Conservation (phyloP, 2,797 vertebrate genomes). For the Adrianichthys oophorus region DNA sequence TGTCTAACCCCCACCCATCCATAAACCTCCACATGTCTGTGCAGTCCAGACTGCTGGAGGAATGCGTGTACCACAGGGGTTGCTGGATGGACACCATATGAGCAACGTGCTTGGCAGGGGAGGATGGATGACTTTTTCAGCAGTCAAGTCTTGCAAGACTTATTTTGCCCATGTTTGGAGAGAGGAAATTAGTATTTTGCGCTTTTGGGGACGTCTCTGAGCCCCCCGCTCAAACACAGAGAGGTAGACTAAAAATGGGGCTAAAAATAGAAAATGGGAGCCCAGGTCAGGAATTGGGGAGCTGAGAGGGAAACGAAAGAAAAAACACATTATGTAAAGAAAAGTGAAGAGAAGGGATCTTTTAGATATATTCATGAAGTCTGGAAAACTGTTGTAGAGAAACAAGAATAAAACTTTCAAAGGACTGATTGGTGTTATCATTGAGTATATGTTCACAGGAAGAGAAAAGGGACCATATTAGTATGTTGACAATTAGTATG, state of each 20-base stretch:
- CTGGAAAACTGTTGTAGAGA: background rate
- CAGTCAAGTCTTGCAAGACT: slow-evolving; percentile 43
- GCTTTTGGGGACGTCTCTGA: slow-evolving; percentile 55
- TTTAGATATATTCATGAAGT: background rate
- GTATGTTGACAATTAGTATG: slow-evolving; percentile 35
- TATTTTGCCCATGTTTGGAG: slow-evolving; percentile 69
- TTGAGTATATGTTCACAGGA: slow-evolving; percentile 11
- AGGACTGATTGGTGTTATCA: slow-evolving; percentile 6
- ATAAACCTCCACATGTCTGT: slow-evolving; percentile 36
- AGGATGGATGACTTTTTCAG: slow-evolving; percentile 32
- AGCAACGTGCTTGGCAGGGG: slow-evolving; percentile 32
- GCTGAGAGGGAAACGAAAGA: slow-evolving; percentile 4
- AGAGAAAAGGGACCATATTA: background rate
- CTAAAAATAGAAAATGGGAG: slow-evolving; percentile 61
- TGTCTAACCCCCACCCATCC: slow-evolving; percentile 14
- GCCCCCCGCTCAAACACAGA: slow-evolving; percentile 37
- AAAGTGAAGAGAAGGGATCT: background rate
- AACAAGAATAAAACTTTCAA: slow-evolving; percentile 8
- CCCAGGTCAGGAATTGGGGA: slow-evolving; percentile 51
- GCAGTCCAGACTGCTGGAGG: slow-evolving; percentile 40
- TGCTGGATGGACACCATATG: slow-evolving; percentile 39
- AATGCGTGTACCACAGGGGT: slow-evolving; percentile 43
- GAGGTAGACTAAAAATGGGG: slow-evolving; percentile 46
- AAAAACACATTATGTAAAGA: slow-evolving; percentile 24
- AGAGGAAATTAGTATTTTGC: slow-evolving; percentile 65